Evolutionary conservation across 2,797 vertebrate genomes (phyloP).

Genomic region (Oryzias sinensis): DNA sequence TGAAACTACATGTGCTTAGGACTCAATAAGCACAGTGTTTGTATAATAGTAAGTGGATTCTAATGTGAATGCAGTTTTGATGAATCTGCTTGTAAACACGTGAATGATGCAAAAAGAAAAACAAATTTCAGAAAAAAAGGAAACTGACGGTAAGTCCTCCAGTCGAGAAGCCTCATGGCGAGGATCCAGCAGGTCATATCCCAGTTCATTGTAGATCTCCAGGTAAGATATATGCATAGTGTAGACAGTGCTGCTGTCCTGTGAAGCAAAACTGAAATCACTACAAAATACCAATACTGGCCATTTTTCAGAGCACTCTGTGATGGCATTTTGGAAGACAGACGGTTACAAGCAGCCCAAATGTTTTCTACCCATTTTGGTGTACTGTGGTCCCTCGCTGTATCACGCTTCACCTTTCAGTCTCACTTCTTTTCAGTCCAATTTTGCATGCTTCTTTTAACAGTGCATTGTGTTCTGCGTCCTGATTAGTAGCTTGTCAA

Average conservation of each 20-base stretch:
- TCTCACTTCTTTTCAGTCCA: no score
- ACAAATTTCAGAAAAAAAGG: background rate
- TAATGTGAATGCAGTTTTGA: no score
- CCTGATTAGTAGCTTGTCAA: no score
- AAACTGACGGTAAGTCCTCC: slow-evolving; percentile 94
- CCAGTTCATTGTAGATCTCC: slow-evolving; percentile 97
- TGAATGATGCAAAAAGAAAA: background rate
- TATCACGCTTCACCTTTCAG: no score
- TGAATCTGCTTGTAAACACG: background rate
- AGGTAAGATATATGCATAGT: slow-evolving; percentile 94
- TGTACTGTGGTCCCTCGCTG: no score
- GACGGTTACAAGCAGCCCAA: no score
- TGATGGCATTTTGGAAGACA: no score
- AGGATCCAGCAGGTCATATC: slow-evolving; percentile 92
- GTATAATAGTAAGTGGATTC: background rate
- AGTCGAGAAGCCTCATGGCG: slow-evolving; percentile 85
- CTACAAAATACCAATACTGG: no score
- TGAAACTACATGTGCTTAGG: slow-evolving; percentile 28
- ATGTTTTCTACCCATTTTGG: no score
- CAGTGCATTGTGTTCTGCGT: no score
- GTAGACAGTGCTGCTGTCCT: slow-evolving; percentile 88
- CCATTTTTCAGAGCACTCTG: no score
- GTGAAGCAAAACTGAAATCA: slow-evolving; percentile 24
- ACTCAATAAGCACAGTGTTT: slow-evolving; percentile 22
- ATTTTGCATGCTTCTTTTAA: no score